Evolutionary conservation across 2,797 vertebrate genomes (phyloP).

Genomic region (Enteromius treurensis): DNA sequence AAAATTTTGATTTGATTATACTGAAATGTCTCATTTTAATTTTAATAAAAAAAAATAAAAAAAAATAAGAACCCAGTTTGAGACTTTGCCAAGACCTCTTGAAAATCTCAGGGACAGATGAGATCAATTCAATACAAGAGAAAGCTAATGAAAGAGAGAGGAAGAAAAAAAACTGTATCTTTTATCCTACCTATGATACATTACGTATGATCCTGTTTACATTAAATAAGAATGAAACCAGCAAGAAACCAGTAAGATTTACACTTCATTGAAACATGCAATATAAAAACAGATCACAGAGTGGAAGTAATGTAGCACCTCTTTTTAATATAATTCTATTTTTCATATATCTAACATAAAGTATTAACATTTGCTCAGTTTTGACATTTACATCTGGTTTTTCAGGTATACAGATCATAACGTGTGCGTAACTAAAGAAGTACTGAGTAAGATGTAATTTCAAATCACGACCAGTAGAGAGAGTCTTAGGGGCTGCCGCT

Average conservation of each 20-base stretch:
- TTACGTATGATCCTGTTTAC: not conserved
- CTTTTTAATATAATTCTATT: conserved; percentile 59
- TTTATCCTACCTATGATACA: not conserved
- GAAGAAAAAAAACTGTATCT: not conserved
- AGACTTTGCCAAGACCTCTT: not conserved
- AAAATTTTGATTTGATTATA: not conserved
- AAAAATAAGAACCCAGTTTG: not conserved
- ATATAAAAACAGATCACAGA: conserved; percentile 24
- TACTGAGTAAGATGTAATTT: conserved; percentile 41
- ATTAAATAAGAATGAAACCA: not conserved
- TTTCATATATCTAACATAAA: conserved; percentile 53
- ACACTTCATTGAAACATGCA: conserved; percentile 6
- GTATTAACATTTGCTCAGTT: conserved; percentile 43
- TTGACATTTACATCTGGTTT: conserved; percentile 45
- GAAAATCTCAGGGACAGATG: not conserved
- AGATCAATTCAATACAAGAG: not conserved
- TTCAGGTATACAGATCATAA: conserved; percentile 24
- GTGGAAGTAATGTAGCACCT: conserved; percentile 58
- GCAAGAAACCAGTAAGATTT: not conserved
- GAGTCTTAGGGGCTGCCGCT: conserved; percentile 31
- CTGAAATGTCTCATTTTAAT: not conserved
- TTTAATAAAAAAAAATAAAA: not conserved
- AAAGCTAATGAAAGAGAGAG: not conserved
- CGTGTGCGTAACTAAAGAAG: conserved; percentile 1
- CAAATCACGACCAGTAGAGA: conserved; percentile 40